These are phyloP conservation scores for Scartelaos histophorus DNA, from an alignment of 2,113 vertebrate genomes.

Conservation along the genomic window DNA sequence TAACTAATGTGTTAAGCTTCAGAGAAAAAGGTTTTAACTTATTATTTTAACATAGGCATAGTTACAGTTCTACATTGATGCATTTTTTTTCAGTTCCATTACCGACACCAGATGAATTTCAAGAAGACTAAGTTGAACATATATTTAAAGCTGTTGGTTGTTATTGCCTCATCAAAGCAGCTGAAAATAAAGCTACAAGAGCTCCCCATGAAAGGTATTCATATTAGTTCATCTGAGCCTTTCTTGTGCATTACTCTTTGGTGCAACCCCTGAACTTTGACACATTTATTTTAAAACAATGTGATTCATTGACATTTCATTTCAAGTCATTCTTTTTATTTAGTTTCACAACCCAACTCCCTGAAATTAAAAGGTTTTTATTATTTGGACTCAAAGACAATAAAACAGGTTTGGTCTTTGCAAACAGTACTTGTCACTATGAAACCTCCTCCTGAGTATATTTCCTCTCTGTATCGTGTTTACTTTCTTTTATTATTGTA, in stretches of 20 bases:
- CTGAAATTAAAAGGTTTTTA: neutral
- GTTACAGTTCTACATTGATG: too few species aligned
- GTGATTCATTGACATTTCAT: too few species aligned
- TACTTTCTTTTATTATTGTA: constrained; percentile 47
- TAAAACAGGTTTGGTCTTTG: neutral
- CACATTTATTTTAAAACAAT: neutral
- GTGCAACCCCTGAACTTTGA: neutral
- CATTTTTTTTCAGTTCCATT: neutral
- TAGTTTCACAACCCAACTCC: neutral
- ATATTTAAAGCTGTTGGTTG: neutral
- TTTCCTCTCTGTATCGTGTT: constrained; percentile 30
- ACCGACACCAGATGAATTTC: neutral
- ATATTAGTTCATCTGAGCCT: neutral
- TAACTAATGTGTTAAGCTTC: too few species aligned
- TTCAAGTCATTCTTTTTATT: neutral
- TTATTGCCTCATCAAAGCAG: neutral
- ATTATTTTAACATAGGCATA: too few species aligned
- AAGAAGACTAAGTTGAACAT: neutral
- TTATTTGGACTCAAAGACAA: neutral
- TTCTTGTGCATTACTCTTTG: neutral
- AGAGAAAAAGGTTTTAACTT: too few species aligned
- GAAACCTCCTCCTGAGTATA: constrained; percentile 14
- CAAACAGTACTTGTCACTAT: constrained; percentile 1
- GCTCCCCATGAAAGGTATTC: neutral
- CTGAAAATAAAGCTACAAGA: neutral